These are phyloP conservation scores for Onychomys torridus DNA, from an alignment of 2,797 vertebrate species.

Conservation along the genomic window DNA sequence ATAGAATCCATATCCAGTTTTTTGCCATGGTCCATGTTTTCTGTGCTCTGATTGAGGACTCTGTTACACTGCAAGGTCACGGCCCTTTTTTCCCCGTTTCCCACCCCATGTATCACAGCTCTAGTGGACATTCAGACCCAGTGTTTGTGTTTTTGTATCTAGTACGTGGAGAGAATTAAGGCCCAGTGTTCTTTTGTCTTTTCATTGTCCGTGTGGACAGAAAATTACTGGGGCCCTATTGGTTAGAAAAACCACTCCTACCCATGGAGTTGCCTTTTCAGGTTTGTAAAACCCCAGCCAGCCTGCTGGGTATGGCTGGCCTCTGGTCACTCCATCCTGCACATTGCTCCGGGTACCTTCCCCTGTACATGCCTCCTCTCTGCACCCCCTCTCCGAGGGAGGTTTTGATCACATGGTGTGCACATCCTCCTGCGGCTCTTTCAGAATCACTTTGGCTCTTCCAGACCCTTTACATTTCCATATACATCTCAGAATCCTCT, in stretches of 20 bases:
- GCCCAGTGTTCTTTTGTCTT: not conserved
- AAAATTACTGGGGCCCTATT: not conserved
- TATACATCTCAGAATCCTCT: constrained; percentile 12
- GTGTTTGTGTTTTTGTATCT: not conserved
- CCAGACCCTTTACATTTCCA: not conserved
- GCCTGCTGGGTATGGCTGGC: accelerated
- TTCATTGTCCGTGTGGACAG: accelerated
- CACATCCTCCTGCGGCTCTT: not conserved
- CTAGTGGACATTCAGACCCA: accelerated
- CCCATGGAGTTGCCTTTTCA: accelerated
- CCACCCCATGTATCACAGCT: not conserved
- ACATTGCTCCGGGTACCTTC: accelerated
- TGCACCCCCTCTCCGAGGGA: accelerated
- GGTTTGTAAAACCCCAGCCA: accelerated
- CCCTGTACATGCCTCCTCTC: accelerated
- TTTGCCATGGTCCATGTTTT: not conserved
- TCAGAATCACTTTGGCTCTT: not conserved
- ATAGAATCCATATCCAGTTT: not conserved
- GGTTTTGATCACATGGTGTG: accelerated
- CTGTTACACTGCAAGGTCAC: not conserved
- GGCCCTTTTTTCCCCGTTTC: accelerated
- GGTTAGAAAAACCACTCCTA: not conserved
- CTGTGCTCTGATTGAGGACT: not conserved
- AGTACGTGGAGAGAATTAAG: not conserved
- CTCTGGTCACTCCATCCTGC: accelerated